phyloP scores from a whole-genome alignment of 2,888 invertebrate species.

The Norana najaformis region DNA sequence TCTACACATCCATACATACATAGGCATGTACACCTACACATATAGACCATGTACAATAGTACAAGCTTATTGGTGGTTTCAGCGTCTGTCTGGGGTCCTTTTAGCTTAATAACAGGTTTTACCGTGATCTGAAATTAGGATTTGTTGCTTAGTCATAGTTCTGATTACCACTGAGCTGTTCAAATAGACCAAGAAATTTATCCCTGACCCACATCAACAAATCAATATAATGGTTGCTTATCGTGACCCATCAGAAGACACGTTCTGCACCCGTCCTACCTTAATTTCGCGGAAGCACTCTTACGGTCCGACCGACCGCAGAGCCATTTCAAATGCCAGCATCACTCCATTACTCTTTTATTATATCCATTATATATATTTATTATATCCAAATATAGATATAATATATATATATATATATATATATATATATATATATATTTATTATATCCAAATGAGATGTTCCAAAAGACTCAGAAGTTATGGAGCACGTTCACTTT shows the following conservation, averaged over 20 bases:
- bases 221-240: constrained; percentile 3
- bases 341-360: neutral
- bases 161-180: neutral
- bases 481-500: neutral
- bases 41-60: neutral
- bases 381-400: too few species aligned
- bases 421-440: too few species aligned
- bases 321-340: neutral
- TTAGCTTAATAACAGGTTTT: neutral
- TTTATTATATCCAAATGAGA: neutral
- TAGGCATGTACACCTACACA: too few species aligned
- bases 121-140: neutral
- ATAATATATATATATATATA: too few species aligned
- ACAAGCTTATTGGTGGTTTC: neutral
- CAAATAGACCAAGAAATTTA: neutral
- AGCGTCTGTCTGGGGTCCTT: neutral
- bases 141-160: neutral
- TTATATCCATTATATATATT: too few species aligned
- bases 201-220: neutral
- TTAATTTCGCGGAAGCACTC: neutral
- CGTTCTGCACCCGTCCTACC: neutral
- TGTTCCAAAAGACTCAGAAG: neutral
- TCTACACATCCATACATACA: neutral
- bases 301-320: neutral
- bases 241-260: neutral